A percentile compares a stretch with the other conserved stretches of the same genome.
These are phyloP conservation scores for Pygmarrhopalites habei DNA, from an alignment of 1,140 invertebrate species.

Conservation along the genomic window DNA sequence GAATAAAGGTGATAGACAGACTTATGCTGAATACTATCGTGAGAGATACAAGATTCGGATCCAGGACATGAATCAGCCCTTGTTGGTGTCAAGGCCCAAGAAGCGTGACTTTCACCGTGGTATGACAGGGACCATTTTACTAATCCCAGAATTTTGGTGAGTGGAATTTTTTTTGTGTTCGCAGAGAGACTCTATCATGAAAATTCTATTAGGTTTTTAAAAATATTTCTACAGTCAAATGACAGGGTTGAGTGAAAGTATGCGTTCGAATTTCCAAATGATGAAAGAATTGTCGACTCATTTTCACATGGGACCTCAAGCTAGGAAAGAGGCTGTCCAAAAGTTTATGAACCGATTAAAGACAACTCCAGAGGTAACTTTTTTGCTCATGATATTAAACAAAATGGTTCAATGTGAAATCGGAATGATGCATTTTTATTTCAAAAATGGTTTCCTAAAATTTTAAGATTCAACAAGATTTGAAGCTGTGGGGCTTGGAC, in stretches of 20 bases:
- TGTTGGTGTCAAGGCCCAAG: conserved; percentile 7
- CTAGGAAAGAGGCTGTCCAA: conserved; percentile 38
- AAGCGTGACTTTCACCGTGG: conserved; percentile 19
- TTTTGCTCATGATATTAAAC: neutral
- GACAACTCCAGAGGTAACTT: neutral
- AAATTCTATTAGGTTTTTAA: no score
- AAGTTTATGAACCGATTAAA: conserved; percentile 39
- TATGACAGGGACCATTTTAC: conserved; percentile 5
- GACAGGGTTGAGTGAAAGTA: conserved; percentile 39
- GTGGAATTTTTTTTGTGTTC: no score
- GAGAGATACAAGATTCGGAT: neutral
- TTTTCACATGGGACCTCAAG: conserved; percentile 45
- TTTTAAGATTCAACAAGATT: conserved; percentile 14
- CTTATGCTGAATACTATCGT: conserved; percentile 7
- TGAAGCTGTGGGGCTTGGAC: conserved; percentile 19
- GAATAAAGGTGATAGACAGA: conserved; percentile 51
- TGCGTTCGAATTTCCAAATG: conserved; percentile 40
- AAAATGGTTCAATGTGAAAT: neutral
- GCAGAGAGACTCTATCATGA: no score
- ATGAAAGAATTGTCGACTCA: conserved; percentile 43
- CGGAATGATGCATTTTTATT: neutral
- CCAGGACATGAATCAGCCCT: conserved; percentile 6
- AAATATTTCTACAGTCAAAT: no score
- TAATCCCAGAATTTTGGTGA: conserved; percentile 45
- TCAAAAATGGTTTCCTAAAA: neutral